These are phyloP conservation scores for Sycophaga agraensis DNA, from an alignment of 1,140 invertebrate species.

Conservation along the genomic window DNA sequence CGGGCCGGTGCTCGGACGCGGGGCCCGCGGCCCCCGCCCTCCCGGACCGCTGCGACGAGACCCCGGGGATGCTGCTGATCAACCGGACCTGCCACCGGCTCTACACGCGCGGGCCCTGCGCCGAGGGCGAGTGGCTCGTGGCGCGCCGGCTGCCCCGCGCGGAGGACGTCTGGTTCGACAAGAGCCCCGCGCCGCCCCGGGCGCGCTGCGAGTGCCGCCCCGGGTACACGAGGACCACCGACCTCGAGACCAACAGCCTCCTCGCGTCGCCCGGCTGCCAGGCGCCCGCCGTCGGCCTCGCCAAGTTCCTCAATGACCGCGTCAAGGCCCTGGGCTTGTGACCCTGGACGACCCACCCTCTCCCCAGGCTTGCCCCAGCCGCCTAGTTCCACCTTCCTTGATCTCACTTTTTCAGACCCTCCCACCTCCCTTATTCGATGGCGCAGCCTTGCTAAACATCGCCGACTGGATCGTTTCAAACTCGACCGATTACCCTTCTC, in stretches of 20 bases:
- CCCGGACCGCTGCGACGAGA: constrained; percentile 57
- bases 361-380: too few relatives aligned
- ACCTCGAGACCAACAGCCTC: constrained; percentile 45
- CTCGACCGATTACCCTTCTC: too few relatives aligned
- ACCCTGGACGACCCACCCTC: too few relatives aligned
- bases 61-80: constrained; percentile 63
- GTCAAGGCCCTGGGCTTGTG: constrained; percentile 29
- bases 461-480: too few relatives aligned
- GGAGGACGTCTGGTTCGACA: constrained; percentile 38
- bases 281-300: constrained; percentile 54
- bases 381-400: too few relatives aligned
- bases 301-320: constrained; percentile 55
- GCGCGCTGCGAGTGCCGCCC: constrained; percentile 73
- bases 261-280: constrained; percentile 47
- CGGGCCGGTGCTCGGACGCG: constrained; percentile 47
- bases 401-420: too few relatives aligned
- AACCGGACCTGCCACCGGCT: constrained; percentile 69
- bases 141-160: constrained; percentile 50
- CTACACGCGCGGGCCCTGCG: constrained; percentile 74
- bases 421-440: too few relatives aligned
- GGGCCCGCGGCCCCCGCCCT: constrained; percentile 56
- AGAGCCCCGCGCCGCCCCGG: constrained; percentile 38
- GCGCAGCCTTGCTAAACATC: too few relatives aligned
- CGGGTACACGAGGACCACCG: constrained; percentile 60
- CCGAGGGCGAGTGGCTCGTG: constrained; percentile 71